Evolutionary conservation across 2,113 vertebrate species (phyloP).

Genomic region (Microtus richardsoni): DNA sequence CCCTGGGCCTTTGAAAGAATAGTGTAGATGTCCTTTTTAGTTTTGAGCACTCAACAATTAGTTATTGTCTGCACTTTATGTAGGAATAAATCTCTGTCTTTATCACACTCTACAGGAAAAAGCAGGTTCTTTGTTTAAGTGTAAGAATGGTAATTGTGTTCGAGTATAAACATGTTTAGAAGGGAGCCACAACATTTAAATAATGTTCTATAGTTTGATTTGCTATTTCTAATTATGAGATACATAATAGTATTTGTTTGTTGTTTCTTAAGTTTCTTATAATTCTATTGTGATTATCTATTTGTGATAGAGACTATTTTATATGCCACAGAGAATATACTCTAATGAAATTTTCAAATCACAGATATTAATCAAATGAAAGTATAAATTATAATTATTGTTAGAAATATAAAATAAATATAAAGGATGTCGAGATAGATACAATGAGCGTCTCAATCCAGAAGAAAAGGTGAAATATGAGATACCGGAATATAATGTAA

Average conservation of each 20-base stretch:
- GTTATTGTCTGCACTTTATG: background rate
- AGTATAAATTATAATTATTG: background rate
- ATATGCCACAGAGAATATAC: background rate
- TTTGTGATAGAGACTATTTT: background rate
- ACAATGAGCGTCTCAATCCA: constrained; percentile 1
- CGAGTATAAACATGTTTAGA: background rate
- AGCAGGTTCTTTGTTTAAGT: background rate
- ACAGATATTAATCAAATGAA: constrained; percentile 30
- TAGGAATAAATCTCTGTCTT: background rate
- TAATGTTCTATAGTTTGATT: background rate
- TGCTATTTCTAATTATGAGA: background rate
- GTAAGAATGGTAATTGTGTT: background rate
- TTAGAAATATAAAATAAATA: constrained; percentile 16
- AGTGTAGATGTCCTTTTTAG: background rate
- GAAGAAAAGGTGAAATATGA: background rate
- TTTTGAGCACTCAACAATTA: background rate
- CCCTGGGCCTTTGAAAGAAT: background rate
- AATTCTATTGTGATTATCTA: background rate
- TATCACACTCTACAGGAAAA: background rate
- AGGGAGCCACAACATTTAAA: background rate
- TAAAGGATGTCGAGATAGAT: background rate
- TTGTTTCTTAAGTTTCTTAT: background rate
- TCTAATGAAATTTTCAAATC: background rate
- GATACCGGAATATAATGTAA: background rate
- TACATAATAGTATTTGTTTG: background rate